Evolutionary conservation across 2,113 vertebrate genomes (phyloP), one percentile per base, ranked within the genome.

Genomic region (Crypturellus undulatus): DNA sequence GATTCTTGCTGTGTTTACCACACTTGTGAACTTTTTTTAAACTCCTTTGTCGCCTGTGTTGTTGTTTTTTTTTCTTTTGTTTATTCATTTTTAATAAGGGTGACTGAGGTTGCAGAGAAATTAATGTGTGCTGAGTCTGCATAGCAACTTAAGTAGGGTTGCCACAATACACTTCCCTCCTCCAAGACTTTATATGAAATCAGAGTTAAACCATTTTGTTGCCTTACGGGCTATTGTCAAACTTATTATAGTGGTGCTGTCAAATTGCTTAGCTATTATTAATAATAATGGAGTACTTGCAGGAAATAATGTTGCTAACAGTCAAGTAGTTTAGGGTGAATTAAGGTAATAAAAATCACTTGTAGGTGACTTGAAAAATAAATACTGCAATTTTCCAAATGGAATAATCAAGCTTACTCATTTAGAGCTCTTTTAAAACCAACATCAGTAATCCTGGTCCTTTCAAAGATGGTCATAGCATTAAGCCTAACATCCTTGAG

Each of bases 111-210:
- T 98, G 98, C 98, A 96, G 97, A 98, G 98, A 97, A 98, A 99
- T 99, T 98, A 99, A 99, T 98, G 98, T 98, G 98, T 99, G 99
- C 98, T 98, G 98, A 99, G 97, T 98, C 98, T 98, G 98, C 98
- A 97, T 97, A 98, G 98, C 97, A 95, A 97, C 96, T 97, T 90
- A 96, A 97, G 98, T 99, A 99, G 99, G 99, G 99, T 99, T 99
- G 99, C 99, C 99, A 99, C 97, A 98, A 99, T 99, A 99, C 49
- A 10, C 15, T 71, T 47, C 38, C 25, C 1, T 0, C 13, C 32
- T 81, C 67, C 60, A 95, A 81, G 45, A 68, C 58, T 86, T 93
- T 58, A 81, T 25, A 38, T 68, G 19, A 93, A 93, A 80, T 92
- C 94, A 92, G 58, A 54, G 86, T 83, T 95, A 69, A 80, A 25